These are phyloP conservation scores for Himalopsyche phryganea DNA, from an alignment of 1,140 invertebrate species.

Conservation along the genomic window DNA sequence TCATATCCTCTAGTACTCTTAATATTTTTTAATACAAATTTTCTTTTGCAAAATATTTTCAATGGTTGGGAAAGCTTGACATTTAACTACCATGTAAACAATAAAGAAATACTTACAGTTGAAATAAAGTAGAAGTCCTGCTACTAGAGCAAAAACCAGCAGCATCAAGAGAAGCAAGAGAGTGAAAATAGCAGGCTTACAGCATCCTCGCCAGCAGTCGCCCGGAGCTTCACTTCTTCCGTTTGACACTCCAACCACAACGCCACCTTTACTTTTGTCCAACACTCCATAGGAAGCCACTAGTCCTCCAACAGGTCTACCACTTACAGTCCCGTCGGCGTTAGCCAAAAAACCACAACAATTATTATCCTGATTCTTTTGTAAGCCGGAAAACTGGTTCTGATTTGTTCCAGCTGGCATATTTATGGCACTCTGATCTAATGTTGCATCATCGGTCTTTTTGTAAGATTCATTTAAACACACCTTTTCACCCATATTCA, in stretches of 20 bases:
- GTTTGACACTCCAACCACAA: conserved; percentile 29
- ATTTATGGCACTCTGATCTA: conserved; percentile 17
- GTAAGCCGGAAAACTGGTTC: conserved; percentile 19
- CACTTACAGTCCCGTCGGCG: conserved; percentile 16
- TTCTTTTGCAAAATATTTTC: too few species aligned
- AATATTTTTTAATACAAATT: too few species aligned
- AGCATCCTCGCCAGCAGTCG: conserved; percentile 46
- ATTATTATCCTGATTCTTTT: conserved; percentile 30
- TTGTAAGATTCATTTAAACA: conserved; percentile 15
- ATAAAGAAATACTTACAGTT: conserved; percentile 58
- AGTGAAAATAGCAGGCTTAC: conserved; percentile 52
- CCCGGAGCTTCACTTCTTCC: conserved; percentile 30
- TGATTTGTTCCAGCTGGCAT: conserved; percentile 9
- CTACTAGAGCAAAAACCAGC: conserved; percentile 56
- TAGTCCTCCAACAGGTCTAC: conserved; percentile 15
- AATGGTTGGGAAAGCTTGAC: too few species aligned
- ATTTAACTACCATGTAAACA: too few species aligned
- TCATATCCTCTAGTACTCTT: too few species aligned
- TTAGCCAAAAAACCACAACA: conserved; percentile 31
- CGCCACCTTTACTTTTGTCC: conserved; percentile 28
- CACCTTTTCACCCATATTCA: conserved; percentile 18
- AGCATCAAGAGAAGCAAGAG: conserved; percentile 53
- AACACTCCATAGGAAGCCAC: conserved; percentile 33
- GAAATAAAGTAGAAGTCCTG: conserved; percentile 57
- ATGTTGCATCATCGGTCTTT: not conserved